phyloP scores from a whole-genome alignment of 2,888 invertebrate species.

The Pseudococcus longispinus region DNA sequence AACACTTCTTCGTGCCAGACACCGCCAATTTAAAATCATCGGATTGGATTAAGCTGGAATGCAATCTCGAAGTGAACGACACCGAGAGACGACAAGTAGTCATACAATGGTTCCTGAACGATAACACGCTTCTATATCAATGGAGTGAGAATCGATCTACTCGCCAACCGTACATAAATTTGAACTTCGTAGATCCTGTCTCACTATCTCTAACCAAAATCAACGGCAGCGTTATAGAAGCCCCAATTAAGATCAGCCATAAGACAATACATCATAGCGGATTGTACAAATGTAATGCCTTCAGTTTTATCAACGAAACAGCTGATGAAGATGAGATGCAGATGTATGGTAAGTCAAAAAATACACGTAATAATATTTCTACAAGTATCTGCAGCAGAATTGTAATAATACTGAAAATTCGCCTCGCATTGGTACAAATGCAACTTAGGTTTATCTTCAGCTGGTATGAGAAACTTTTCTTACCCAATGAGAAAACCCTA shows the following conservation, averaged over 20 bases:
- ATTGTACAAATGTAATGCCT: neutral
- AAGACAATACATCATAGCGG: constrained; percentile 3
- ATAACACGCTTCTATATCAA: constrained; percentile 18
- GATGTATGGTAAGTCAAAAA: constrained; percentile 30
- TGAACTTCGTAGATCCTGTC: neutral
- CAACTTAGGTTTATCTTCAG: neutral
- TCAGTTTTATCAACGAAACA: neutral
- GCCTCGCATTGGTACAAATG: no score
- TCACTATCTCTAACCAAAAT: neutral
- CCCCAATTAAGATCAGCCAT: neutral
- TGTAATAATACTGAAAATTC: neutral
- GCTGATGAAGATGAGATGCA: neutral
- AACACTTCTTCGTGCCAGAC: neutral
- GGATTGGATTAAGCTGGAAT: neutral
- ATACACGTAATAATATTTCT: neutral
- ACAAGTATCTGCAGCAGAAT: neutral
- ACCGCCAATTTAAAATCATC: neutral
- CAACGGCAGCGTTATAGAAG: neutral
- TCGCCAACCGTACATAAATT: neutral
- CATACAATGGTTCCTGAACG: neutral
- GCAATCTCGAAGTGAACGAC: neutral
- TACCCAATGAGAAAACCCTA: neutral
- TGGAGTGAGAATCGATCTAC: neutral
- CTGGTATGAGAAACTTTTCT: neutral
- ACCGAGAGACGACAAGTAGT: neutral